phyloP scores from a whole-genome alignment of 64 coral and sea anemone species.

The Acropora tenuis region DNA sequence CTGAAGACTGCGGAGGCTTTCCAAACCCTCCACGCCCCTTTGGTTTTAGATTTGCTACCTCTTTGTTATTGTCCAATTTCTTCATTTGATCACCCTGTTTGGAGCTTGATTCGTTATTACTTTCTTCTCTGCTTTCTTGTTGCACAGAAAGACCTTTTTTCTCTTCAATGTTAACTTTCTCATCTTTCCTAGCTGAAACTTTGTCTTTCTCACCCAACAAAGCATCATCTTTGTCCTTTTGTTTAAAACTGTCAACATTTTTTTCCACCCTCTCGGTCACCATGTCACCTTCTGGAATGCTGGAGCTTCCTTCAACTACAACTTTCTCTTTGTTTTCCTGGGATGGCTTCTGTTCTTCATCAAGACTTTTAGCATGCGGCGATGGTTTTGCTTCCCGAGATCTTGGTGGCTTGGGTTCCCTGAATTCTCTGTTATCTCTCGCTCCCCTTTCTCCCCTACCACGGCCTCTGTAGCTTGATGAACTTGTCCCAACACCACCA shows the following conservation, averaged over 20 bases:
- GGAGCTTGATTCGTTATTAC: background rate
- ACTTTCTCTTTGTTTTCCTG: constrained; percentile 37
- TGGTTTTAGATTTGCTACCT: constrained; percentile 16
- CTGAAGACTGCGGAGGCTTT: background rate
- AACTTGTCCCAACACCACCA: constrained; percentile 58
- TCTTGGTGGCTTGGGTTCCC: constrained; percentile 8
- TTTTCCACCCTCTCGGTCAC: background rate
- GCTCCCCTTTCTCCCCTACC: constrained; percentile 60
- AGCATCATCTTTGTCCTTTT: background rate
- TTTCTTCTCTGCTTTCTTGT: background rate
- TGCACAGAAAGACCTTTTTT: background rate
- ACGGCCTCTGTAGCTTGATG: constrained; percentile 72
- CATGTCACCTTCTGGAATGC: background rate
- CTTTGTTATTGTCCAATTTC: constrained; percentile 4
- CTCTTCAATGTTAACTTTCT: background rate
- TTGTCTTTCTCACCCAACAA: background rate
- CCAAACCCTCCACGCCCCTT: constrained; percentile 36
- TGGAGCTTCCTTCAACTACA: background rate
- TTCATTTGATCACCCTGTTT: constrained; percentile 37
- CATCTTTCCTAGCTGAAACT: background rate
- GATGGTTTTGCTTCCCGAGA: constrained; percentile 14
- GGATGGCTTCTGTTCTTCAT: background rate
- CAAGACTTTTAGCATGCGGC: background rate
- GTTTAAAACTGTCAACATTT: background rate
- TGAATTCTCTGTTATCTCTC: constrained; percentile 53